Percentiles rank a stretch among this genome's conserved stretches.
phyloP scores from a whole-genome alignment of 2,888 invertebrate genomes.

The Eupithecia insigniata region DNA sequence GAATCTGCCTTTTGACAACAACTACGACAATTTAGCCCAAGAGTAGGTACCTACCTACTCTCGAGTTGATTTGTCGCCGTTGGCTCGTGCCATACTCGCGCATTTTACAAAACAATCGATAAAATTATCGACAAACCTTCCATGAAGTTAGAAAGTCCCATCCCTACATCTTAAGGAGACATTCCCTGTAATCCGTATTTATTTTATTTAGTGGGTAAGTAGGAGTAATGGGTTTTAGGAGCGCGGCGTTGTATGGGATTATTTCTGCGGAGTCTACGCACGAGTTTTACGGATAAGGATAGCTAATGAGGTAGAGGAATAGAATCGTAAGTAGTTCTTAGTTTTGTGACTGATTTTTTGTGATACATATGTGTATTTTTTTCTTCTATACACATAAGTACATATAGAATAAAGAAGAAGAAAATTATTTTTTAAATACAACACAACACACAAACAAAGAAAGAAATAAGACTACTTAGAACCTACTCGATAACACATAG shows the following conservation, averaged over 20 bases:
- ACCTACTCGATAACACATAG: no score
- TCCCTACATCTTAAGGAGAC: slow-evolving; percentile 54
- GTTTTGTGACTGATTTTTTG: neutral
- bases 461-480: no score
- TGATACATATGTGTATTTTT: neutral
- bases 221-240: slow-evolving; percentile 60
- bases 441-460: no score
- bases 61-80: no score
- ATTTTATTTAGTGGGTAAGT: slow-evolving; percentile 68
- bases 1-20: neutral
- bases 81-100: neutral
- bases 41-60: no score
- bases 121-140: slow-evolving; percentile 33
- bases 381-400: no score
- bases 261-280: slow-evolving; percentile 51
- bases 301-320: slow-evolving; percentile 11
- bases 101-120: neutral
- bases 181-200: slow-evolving; percentile 65
- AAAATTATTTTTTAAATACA: no score
- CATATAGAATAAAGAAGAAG: no score
- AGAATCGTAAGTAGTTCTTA: neutral
- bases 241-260: slow-evolving; percentile 50
- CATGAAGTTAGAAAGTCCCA: slow-evolving; percentile 11
- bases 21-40: neutral
- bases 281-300: slow-evolving; percentile 26